Conservation (phyloP, 2,113 vertebrate species). For the Bubo scandiacus region DNA sequence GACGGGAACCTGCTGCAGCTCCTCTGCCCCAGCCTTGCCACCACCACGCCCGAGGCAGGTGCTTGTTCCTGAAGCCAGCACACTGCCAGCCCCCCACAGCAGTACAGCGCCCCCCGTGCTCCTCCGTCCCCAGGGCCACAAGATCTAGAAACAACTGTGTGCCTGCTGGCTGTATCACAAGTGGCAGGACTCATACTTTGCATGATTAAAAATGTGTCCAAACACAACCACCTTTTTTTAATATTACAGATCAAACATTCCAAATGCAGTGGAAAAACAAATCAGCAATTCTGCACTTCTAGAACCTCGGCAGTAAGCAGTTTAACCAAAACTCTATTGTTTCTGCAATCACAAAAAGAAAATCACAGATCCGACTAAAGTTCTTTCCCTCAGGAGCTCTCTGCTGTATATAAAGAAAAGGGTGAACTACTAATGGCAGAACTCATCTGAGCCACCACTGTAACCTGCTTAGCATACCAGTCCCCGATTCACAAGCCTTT, state of each 20-base stretch:
- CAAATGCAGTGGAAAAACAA: background rate
- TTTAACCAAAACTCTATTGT: background rate
- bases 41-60: background rate
- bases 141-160: rapidly evolving
- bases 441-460: background rate
- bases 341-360: background rate
- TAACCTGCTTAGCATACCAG: background rate
- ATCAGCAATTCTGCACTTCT: background rate
- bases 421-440: background rate
- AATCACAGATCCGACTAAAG: background rate
- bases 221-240: background rate
- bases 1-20: background rate
- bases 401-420: background rate
- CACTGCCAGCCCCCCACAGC: background rate
- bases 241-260: background rate
- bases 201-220: background rate
- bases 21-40: background rate
- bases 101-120: background rate
- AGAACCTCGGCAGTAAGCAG: background rate
- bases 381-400: background rate
- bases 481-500: background rate
- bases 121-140: background rate
- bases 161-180: background rate
- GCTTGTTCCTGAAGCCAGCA: background rate
- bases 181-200: background rate